Evolutionary conservation across 2,888 invertebrate genomes (phyloP).

Genomic region (Pachydiplax longipennis): DNA sequence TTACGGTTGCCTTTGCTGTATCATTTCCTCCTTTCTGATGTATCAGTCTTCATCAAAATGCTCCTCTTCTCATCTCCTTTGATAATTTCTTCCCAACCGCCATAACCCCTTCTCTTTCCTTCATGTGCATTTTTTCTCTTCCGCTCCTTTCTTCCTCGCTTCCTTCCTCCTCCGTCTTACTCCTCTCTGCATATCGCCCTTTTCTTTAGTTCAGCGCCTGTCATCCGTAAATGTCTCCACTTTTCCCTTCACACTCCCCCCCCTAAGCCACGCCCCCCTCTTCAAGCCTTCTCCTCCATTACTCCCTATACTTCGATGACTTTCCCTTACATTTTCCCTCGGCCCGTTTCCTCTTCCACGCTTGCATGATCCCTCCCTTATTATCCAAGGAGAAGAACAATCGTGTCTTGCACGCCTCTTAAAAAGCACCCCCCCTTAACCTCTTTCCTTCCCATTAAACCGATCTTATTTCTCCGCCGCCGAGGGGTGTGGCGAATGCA

Average conservation of each 20-base stretch:
- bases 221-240: slow-evolving; percentile 36
- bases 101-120: background rate
- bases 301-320: background rate
- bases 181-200: background rate
- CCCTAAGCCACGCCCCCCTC: background rate
- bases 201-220: slow-evolving; percentile 32
- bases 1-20: too few species aligned
- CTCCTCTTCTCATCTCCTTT: background rate
- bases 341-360: slow-evolving; percentile 12
- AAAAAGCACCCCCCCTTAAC: background rate
- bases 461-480: slow-evolving; percentile 7
- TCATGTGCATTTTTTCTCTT: background rate
- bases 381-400: too few species aligned
- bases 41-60: background rate
- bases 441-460: slow-evolving; percentile 33
- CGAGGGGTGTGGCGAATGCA: too few species aligned
- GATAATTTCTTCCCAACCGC: background rate
- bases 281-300: background rate
- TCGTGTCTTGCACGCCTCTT: too few species aligned
- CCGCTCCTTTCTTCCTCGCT: background rate
- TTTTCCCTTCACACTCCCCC: background rate
- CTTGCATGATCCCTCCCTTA: background rate
- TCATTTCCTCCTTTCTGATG: too few species aligned
- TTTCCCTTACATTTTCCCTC: background rate
- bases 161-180: background rate